Percentiles rank a stretch among this genome's conserved stretches.
Evolutionary conservation across 2,888 invertebrate genomes (phyloP).

Genomic region (Amblyjoppa fuscipennis): DNA sequence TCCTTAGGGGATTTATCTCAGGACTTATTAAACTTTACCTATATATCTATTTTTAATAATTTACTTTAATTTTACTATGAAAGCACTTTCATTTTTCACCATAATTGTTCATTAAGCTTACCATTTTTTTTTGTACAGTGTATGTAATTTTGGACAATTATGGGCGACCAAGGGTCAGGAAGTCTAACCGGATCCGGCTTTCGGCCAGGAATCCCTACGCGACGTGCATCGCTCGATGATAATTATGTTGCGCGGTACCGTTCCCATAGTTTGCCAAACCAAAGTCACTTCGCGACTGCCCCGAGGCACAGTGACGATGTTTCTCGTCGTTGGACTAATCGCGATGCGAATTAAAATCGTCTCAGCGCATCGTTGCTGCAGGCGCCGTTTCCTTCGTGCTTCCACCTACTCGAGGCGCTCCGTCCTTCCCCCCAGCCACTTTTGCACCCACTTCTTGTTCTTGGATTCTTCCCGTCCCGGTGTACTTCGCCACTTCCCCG

Average conservation of each 20-base stretch:
- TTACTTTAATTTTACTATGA: too few species aligned
- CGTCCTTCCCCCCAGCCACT: constrained; percentile 42
- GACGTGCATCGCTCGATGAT: too few species aligned
- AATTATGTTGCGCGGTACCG: constrained; percentile 79
- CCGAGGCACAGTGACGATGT: neutral
- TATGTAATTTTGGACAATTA: too few species aligned
- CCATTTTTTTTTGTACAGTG: too few species aligned
- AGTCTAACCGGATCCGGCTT: too few species aligned
- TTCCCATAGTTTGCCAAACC: constrained; percentile 24
- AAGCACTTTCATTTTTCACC: too few species aligned
- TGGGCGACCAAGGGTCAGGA: too few species aligned
- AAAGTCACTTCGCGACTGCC: neutral
- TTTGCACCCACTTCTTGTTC: constrained; percentile 32
- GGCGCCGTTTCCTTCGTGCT: constrained; percentile 35
- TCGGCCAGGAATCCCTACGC: too few species aligned
- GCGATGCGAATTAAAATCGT: constrained; percentile 20
- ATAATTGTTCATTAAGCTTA: too few species aligned
- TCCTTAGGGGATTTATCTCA: too few species aligned
- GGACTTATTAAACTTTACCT: too few species aligned
- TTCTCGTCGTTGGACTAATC: constrained; percentile 13
- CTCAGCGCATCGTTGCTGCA: constrained; percentile 57
- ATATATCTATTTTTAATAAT: too few species aligned
- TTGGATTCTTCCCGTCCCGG: constrained; percentile 11
- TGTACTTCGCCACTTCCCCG: constrained; percentile 48
- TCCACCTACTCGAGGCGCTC: constrained; percentile 26